These are phyloP conservation scores for Rostratula benghalensis DNA, from an alignment of 2,113 vertebrate genomes.

Conservation along the genomic window DNA sequence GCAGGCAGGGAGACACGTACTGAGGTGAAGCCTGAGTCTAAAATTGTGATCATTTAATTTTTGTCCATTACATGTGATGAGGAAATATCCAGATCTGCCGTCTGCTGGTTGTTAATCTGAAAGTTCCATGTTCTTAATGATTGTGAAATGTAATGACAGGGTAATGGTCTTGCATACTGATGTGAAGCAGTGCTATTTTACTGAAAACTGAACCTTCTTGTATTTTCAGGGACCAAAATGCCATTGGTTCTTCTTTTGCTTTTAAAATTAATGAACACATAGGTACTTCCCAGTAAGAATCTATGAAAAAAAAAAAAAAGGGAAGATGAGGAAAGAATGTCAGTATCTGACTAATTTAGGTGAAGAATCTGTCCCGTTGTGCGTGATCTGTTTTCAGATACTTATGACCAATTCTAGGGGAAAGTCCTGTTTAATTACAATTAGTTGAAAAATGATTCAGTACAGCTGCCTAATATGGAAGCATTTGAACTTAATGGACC, in stretches of 20 bases:
- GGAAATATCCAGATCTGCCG: neutral
- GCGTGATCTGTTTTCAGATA: neutral
- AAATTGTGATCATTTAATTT: neutral
- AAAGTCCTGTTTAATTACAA: neutral
- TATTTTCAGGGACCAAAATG: neutral
- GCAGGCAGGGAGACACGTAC: neutral
- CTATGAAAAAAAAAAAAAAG: neutral
- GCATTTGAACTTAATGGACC: neutral
- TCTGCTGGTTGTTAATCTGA: neutral
- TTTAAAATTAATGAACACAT: neutral
- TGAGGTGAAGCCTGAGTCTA: neutral
- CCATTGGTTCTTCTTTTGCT: neutral
- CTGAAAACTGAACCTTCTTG: neutral
- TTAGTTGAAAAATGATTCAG: neutral
- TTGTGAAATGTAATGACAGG: neutral
- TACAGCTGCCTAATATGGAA: neutral
- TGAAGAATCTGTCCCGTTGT: neutral
- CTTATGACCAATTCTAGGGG: neutral
- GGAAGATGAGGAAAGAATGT: neutral
- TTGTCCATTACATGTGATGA: neutral
- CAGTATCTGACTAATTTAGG: neutral
- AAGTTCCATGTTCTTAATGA: neutral
- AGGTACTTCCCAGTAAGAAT: neutral
- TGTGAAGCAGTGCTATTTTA: neutral
- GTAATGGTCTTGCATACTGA: neutral